Conservation (phyloP, 2,797 vertebrate species). For the Phylloscopus collybita region DNA sequence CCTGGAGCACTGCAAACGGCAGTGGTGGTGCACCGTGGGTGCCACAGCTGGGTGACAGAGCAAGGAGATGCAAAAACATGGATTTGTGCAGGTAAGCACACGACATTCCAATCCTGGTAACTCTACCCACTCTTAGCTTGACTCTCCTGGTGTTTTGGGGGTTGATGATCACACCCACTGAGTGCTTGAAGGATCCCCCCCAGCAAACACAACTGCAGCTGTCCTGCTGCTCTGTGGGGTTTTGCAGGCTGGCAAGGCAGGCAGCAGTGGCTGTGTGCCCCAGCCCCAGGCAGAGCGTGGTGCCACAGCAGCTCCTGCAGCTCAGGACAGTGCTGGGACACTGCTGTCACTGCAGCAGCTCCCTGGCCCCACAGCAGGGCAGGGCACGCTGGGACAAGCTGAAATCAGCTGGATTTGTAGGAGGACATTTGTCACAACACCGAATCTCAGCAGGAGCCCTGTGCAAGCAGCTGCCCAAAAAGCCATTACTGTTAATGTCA, state of each 20-base stretch:
- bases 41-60: neutral
- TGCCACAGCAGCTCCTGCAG: neutral
- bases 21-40: rapidly evolving
- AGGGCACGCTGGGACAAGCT: neutral
- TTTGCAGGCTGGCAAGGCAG: too few species aligned
- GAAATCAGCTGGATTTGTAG: neutral
- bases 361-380: neutral
- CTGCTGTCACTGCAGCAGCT: neutral
- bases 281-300: rapidly evolving
- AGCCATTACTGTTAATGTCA: neutral
- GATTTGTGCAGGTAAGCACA: neutral
- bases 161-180: neutral
- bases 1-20: neutral
- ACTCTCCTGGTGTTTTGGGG: neutral
- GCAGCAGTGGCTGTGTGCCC: neutral
- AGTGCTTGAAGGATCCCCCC: neutral
- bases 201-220: neutral
- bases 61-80: neutral
- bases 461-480: neutral
- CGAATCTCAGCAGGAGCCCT: constrained; percentile 20
- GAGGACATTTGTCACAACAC: neutral
- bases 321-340: neutral
- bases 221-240: neutral
- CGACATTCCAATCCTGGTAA: rapidly evolving
- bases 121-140: neutral